Evolutionary conservation across 2,113 vertebrate species (phyloP).

Genomic region (Corythaixoides concolor): DNA sequence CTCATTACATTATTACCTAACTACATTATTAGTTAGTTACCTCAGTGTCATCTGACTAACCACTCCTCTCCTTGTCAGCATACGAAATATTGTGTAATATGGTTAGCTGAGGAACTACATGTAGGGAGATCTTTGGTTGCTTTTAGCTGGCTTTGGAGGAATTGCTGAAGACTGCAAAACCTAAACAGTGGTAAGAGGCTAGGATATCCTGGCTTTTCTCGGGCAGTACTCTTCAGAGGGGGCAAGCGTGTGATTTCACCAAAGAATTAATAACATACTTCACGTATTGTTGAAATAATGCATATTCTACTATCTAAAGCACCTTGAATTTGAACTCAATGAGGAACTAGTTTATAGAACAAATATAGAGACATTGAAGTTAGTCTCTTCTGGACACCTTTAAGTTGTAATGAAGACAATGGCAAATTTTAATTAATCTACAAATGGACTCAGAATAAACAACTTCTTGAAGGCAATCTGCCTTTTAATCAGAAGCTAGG

Average conservation of each 20-base stretch:
- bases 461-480: neutral
- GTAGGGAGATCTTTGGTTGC: neutral
- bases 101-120: neutral
- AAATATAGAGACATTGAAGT: neutral
- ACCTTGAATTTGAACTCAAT: neutral
- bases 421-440: neutral
- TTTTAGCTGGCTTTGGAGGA: neutral
- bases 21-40: too few species aligned
- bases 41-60: neutral
- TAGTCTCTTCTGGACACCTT: neutral
- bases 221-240: neutral
- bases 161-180: neutral
- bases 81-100: neutral
- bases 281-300: neutral
- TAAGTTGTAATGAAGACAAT: neutral
- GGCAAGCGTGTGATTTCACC: neutral
- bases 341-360: neutral
- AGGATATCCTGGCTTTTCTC: neutral
- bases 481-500: neutral
- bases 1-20: too few species aligned
- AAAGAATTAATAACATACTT: neutral
- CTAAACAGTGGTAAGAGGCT: neutral
- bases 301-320: neutral
- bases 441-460: neutral
- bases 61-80: neutral